Evolutionary conservation across 2,888 invertebrate species (phyloP).

Genomic region (Galerucella nymphaeae): DNA sequence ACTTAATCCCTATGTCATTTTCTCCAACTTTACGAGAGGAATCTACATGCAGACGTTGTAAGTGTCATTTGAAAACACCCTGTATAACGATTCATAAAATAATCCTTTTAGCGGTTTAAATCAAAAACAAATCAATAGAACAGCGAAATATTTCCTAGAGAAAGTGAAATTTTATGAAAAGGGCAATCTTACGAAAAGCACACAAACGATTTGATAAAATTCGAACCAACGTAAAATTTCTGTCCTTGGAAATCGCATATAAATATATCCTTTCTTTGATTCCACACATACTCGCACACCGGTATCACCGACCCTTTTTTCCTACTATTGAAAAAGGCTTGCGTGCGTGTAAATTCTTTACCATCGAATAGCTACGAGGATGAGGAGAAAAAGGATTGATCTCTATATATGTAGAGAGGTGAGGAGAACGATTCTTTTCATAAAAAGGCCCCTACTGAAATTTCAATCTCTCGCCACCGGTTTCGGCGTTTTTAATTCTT

Average conservation of each 20-base stretch:
- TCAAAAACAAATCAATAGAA: too few relatives aligned
- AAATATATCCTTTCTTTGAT: neutral
- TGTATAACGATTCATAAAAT: too few relatives aligned
- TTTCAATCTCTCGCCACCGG: constrained; percentile 9
- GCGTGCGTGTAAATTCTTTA: constrained; percentile 14
- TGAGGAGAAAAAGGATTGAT: constrained; percentile 6
- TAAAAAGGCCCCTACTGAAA: constrained; percentile 6
- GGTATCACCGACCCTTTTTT: constrained; percentile 3
- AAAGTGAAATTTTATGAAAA: neutral
- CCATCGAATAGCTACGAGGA: neutral
- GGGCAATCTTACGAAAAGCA: neutral
- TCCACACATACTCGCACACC: neutral
- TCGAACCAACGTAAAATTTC: neutral
- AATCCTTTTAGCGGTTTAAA: too few relatives aligned
- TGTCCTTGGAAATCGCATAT: neutral
- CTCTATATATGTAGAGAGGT: neutral
- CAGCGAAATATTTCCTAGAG: neutral
- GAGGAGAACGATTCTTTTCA: neutral
- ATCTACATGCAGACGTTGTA: too few relatives aligned
- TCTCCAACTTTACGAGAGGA: too few relatives aligned
- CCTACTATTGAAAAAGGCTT: constrained; percentile 8
- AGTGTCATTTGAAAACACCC: too few relatives aligned
- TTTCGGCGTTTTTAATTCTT: constrained; percentile 11
- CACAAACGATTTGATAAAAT: neutral
- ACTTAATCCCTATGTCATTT: too few relatives aligned